phyloP scores from a whole-genome alignment of 1,140 invertebrate genomes.

The Drosophila prosaltans region DNA sequence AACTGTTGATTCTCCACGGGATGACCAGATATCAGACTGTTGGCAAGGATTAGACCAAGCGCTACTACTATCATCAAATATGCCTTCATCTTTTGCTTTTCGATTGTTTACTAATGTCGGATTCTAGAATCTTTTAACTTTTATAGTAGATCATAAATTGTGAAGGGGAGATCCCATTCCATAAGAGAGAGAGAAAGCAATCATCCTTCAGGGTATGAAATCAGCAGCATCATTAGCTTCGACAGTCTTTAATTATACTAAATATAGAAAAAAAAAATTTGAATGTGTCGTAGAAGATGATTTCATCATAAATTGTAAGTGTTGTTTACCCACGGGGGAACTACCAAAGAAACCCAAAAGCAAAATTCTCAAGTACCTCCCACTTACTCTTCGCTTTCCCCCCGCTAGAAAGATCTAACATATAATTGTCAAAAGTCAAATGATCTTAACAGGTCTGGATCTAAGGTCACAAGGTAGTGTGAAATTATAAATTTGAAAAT shows the following conservation, averaged over 20 bases:
- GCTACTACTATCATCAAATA: slow-evolving; percentile 26
- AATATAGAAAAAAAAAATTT: neutral
- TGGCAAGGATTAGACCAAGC: slow-evolving; percentile 21
- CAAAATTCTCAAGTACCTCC: neutral
- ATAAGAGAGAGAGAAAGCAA: neutral
- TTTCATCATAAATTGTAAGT: slow-evolving; percentile 49
- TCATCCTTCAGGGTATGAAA: slow-evolving; percentile 31
- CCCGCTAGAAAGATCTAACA: neutral
- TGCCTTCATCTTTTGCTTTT: slow-evolving; percentile 57
- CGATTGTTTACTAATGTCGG: slow-evolving; percentile 41
- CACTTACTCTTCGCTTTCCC: neutral
- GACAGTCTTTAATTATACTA: slow-evolving; percentile 45
- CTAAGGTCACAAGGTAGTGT: neutral
- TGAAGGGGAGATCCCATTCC: slow-evolving; percentile 45
- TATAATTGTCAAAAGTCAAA: slow-evolving; percentile 8
- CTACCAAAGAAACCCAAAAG: slow-evolving; percentile 11
- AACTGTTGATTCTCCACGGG: slow-evolving; percentile 43
- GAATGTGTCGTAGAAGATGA: slow-evolving; percentile 29
- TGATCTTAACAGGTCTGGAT: neutral
- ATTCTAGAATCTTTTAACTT: neutral
- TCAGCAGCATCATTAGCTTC: slow-evolving; percentile 48
- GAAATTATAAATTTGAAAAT: too few species aligned
- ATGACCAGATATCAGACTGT: slow-evolving; percentile 37
- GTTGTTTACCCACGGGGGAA: slow-evolving; percentile 46
- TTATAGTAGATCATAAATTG: slow-evolving; percentile 48